A percentile compares a stretch with the other conserved stretches of the same genome.
These are phyloP conservation scores for Pseudomyrmex sp. DNA, from an alignment of 1,140 invertebrate genomes.

Conservation along the genomic window DNA sequence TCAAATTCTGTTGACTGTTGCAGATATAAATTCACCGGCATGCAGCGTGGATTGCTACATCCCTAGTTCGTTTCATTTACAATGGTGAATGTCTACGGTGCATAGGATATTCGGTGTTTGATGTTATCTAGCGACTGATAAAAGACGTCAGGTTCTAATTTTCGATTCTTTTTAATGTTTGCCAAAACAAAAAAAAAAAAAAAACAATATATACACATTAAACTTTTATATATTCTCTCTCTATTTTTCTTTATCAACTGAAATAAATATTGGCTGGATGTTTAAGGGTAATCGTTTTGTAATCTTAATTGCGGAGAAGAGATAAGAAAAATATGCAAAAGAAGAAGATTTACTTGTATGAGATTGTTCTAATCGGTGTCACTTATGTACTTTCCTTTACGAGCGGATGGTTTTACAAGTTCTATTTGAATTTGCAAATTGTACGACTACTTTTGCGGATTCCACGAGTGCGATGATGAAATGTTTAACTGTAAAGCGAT, in stretches of 20 bases:
- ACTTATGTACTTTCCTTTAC: not conserved
- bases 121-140: not conserved
- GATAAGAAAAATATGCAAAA: not conserved
- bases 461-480: conserved; percentile 1
- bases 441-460: conserved; percentile 28
- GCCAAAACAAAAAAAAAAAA: not conserved
- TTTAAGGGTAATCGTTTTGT: not conserved
- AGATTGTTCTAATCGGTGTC: not conserved
- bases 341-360: too few relatives aligned
- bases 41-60: conserved; percentile 4
- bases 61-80: not conserved
- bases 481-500: conserved; percentile 32
- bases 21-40: conserved; percentile 23
- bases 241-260: conserved; percentile 3
- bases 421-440: not conserved
- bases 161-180: conserved; percentile 6
- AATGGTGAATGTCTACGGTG: conserved; percentile 7
- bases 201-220: not conserved
- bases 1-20: conserved; percentile 35
- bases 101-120: conserved; percentile 41
- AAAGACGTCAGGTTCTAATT: not conserved
- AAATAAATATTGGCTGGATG: not conserved
- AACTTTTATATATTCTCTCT: conserved; percentile 18
- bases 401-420: not conserved
- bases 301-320: not conserved